phyloP scores from a whole-genome alignment of 2,113 vertebrate genomes.

The Prochilodus magdalenae region DNA sequence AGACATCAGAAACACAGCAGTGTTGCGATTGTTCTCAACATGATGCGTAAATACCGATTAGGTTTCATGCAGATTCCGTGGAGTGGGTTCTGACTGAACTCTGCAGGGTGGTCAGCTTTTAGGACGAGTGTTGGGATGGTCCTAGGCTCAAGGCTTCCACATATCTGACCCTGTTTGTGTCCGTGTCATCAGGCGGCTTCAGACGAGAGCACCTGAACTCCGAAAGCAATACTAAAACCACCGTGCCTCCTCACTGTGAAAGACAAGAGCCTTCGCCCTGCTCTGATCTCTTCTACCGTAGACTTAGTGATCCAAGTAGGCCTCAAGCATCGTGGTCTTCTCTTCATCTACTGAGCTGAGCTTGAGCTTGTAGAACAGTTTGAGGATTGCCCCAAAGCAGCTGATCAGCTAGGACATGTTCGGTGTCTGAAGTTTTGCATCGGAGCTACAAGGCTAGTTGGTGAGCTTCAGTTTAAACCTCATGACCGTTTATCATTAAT shows the following conservation, averaged over 20 bases:
- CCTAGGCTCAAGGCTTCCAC: not conserved
- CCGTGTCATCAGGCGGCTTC: not conserved
- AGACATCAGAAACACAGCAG: too few species aligned
- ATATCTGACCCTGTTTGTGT: not conserved
- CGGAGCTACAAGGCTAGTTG: too few species aligned
- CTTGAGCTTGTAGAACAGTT: not conserved
- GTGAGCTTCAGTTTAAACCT: too few species aligned
- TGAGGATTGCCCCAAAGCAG: not conserved
- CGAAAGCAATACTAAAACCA: conserved; percentile 51
- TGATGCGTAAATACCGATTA: too few species aligned
- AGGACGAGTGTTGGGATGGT: not conserved
- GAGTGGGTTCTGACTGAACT: not conserved
- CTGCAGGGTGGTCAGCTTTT: not conserved
- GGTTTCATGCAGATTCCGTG: not conserved
- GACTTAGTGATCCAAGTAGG: conserved; percentile 9
- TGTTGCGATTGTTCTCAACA: too few species aligned
- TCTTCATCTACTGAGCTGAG: too few species aligned
- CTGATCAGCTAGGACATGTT: too few species aligned
- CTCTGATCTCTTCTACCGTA: conserved; percentile 3
- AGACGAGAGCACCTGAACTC: not conserved
- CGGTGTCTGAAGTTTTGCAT: not conserved
- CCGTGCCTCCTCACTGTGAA: conserved; percentile 33
- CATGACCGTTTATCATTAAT: too few species aligned
- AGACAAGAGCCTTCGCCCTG: not conserved
- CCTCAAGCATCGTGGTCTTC: conserved; percentile 5